Evolutionary conservation across 2,888 invertebrate genomes (phyloP), one percentile per base, ranked within the genome.

Genomic region (Apantesis nais): DNA sequence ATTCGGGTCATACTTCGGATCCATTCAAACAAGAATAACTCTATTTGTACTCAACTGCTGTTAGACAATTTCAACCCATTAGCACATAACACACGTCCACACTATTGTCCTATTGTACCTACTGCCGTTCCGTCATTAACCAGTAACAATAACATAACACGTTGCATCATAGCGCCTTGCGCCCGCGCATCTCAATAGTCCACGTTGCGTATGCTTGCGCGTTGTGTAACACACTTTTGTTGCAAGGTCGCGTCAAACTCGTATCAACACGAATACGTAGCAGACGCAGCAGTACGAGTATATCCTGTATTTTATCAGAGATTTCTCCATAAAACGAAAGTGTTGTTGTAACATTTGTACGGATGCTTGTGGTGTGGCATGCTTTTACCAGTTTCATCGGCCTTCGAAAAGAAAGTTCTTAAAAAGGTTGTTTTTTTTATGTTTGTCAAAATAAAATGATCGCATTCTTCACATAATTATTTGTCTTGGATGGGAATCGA

Each of bases 141-240:
- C 39, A 55, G 41, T 61, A 64, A 67, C 68, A 70, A 62, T 55
- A 72, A 63, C 69, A 70, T 48, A 76, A 75, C 70, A 67, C 31
- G 34, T 80, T 80, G 64, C 80, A 64, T 79, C 71, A 80, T 64
- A 39, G 55, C 14, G 44, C 61, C 44, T 25, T 63, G 70, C 79
- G 72, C 64, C 75, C 44, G 71, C 71, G 82, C 80, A 79, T 78
- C 44, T 62, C 67, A 80, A 80, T 75, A 63, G 61, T 62, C 16
- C 16, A 34, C 44, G 55, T 62, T 61, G 72, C 58, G 52, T 55
- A 62, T 61, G 64, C 64, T 16, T 22, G 64, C 37, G n/a, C 41
- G 66, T 82, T 81, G 76, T 66, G 76, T 70, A 78, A 77, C 39
- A 29, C 74, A 77, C 85, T 86, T 85, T 85, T 85, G 76, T 83